Evolutionary conservation across 2,888 invertebrate genomes (phyloP), one percentile per base, ranked within the genome.

Genomic region (Netelia melanura): DNA sequence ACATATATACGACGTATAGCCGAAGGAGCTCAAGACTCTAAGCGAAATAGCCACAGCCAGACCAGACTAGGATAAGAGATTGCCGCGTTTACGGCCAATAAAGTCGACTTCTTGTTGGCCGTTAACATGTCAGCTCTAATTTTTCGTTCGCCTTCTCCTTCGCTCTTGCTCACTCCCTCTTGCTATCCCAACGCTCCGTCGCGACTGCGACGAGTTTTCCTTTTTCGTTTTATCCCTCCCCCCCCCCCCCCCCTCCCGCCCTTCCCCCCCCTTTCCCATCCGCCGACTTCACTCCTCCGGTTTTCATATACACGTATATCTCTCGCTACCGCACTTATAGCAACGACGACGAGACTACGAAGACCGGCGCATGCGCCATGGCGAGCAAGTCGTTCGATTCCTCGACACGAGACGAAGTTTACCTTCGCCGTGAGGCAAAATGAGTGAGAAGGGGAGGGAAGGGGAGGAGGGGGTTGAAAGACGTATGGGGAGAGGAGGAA

Each of bases 71-170:
- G 87, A 89, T 89, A 91, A 92, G 90, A 89, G 90, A 91, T 91
- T 89, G 91, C 90, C 87, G 89, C 91, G 89, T 93, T 93, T 92
- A 93, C 91, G 91, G 91, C 88, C 93, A 91, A 92, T 92, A 92
- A 92, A 92, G 92, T 91, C 91, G 90, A 88, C 90, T 93, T 92
- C 91, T 93, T 92, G 91, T 90, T 90, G 90, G 87, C 90, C 91
- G 92, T 92, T 92, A 93, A 93, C 90, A 91, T 91, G 92, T 92
- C 92, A 92, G 92, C 91, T 86, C 92, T 89, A 92, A 92, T 93
- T 93, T 92, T 92, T 93, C 91, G 90, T 89, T 87, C 86, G 81
- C 78, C 43, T 25, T 54, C 17, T 48, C 58, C 58, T 14, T 58
- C 54, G 14, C 67, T 80, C 81, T 84, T 5, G 5, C 38, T 38